These are phyloP conservation scores for Rhaphigaster nebulosa DNA, from an alignment of 2,888 invertebrate genomes.

Conservation along the genomic window DNA sequence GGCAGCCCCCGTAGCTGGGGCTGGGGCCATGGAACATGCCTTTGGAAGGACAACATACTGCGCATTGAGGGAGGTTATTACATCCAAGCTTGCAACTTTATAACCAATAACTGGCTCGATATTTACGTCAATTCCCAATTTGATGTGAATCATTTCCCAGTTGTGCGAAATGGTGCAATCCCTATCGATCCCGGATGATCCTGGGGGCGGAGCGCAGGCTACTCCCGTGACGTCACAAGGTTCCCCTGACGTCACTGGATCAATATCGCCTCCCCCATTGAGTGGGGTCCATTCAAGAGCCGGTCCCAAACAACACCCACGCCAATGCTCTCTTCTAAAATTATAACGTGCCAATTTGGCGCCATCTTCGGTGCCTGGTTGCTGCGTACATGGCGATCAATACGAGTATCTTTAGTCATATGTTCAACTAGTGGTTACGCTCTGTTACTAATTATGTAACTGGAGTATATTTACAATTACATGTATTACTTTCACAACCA, in stretches of 20 bases:
- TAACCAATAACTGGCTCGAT: not conserved
- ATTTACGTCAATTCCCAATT: not conserved
- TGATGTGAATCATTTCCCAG: not conserved
- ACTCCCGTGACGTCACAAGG: constrained; percentile 36
- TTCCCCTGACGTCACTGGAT: constrained; percentile 53
- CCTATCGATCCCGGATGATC: constrained; percentile 31
- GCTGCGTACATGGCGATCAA: not conserved
- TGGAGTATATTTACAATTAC: not conserved
- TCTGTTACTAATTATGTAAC: not conserved
- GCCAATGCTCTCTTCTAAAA: constrained; percentile 38
- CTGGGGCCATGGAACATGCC: too few species aligned
- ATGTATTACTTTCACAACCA: not conserved
- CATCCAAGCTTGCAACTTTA: not conserved
- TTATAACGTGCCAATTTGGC: constrained; percentile 26
- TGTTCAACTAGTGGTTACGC: not conserved
- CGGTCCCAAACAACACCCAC: constrained; percentile 37
- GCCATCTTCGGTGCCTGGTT: too few species aligned
- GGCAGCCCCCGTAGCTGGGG: not conserved
- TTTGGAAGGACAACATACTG: not conserved
- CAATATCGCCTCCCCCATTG: not conserved
- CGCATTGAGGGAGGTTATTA: constrained; percentile 21
- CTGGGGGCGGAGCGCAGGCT: constrained; percentile 33
- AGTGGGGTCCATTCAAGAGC: constrained; percentile 35
- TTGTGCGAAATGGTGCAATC: constrained; percentile 50
- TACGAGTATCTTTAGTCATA: not conserved